phyloP scores from a whole-genome alignment of 2,797 vertebrate genomes.

The Balearica regulorum region DNA sequence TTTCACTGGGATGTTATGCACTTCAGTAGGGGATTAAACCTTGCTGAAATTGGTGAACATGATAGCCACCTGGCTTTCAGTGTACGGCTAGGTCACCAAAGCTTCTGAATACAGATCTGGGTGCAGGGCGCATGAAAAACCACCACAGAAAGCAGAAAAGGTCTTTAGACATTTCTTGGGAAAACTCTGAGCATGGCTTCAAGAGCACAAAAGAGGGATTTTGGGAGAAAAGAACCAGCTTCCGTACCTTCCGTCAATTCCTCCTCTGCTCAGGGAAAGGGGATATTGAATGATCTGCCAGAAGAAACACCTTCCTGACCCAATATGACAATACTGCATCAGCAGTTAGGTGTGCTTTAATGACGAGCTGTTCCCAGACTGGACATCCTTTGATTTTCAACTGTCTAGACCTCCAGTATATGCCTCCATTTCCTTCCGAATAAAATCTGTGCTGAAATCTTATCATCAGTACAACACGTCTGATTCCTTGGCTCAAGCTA shows the following conservation, averaged over 20 bases:
- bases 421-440: background rate
- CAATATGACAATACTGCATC: background rate
- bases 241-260: background rate
- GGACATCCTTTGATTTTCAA: background rate
- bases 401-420: background rate
- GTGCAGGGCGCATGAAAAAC: background rate
- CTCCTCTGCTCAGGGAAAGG: background rate
- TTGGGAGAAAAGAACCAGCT: background rate
- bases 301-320: background rate
- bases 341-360: background rate
- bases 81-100: accelerated
- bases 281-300: background rate
- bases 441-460: background rate
- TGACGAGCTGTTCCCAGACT: background rate
- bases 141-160: background rate
- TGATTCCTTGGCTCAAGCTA: background rate
- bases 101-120: background rate
- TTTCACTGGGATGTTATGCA: background rate
- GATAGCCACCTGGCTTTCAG: background rate
- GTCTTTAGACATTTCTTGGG: background rate
- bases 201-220: background rate
- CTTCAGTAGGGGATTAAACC: background rate
- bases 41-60: background rate
- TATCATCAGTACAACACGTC: background rate
- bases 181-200: background rate